phyloP scores from a whole-genome alignment of 2,797 vertebrate genomes.

The Galaxias olidus region DNA sequence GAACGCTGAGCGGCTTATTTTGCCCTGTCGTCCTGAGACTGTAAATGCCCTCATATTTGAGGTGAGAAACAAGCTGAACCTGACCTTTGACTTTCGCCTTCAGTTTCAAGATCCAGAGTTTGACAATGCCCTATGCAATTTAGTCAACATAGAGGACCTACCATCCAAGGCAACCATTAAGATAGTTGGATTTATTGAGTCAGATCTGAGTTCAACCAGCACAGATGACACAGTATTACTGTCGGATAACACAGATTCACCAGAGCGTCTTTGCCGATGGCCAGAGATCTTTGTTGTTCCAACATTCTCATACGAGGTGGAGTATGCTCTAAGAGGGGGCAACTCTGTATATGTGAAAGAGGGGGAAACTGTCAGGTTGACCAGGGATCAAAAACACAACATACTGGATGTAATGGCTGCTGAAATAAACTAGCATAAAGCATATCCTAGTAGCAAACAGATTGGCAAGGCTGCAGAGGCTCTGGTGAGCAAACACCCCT shows the following conservation, averaged over 20 bases:
- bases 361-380: slow-evolving; percentile 4
- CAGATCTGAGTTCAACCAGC: too few relatives aligned
- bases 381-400: slow-evolving; percentile 34
- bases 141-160: slow-evolving; percentile 9
- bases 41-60: too few relatives aligned
- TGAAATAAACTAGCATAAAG: slow-evolving; percentile 33
- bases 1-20: too few relatives aligned
- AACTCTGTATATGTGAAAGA: slow-evolving; percentile 16
- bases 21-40: too few relatives aligned
- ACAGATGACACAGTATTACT: too few relatives aligned
- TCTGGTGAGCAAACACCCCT: slow-evolving; percentile 33
- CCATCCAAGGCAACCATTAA: too few relatives aligned
- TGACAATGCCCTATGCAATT: too few relatives aligned
- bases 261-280: slow-evolving; percentile 10
- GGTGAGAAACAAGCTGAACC: too few relatives aligned
- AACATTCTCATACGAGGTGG: slow-evolving; percentile 27
- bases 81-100: too few relatives aligned
- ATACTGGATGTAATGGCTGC: slow-evolving; percentile 25
- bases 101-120: too few relatives aligned
- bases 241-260: background rate
- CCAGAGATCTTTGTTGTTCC: slow-evolving; percentile 32
- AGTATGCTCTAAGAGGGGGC: slow-evolving; percentile 25
- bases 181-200: too few relatives aligned
- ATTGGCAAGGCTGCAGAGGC: slow-evolving; percentile 21
- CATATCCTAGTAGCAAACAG: slow-evolving; percentile 31